Evolutionary conservation across 92 coral and sea anemone genomes (phyloP).

Genomic region (Phymanthus crucifer): DNA sequence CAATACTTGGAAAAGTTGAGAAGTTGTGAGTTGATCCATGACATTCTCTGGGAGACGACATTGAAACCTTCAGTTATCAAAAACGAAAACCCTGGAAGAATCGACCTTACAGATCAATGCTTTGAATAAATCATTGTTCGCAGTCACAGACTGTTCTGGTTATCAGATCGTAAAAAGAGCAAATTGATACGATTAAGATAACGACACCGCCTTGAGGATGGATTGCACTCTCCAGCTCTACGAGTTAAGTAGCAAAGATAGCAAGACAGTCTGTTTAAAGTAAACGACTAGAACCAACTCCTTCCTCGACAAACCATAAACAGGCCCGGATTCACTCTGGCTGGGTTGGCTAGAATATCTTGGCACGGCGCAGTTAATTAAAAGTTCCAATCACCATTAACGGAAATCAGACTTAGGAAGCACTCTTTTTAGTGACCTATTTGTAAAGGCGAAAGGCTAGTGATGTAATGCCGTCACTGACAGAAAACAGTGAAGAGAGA

Average conservation of each 20-base stretch:
- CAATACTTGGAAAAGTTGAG: too few relatives aligned
- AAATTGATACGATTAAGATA: constrained; percentile 12
- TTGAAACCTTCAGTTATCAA: constrained; percentile 7
- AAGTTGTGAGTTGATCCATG: background rate
- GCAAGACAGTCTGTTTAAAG: constrained; percentile 1
- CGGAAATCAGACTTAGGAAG: background rate
- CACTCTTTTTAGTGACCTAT: background rate
- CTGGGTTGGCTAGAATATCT: background rate
- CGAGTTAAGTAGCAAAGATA: background rate
- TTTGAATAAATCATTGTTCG: constrained; percentile 1
- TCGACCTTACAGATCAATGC: constrained; percentile 8
- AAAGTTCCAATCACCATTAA: background rate
- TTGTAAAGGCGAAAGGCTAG: background rate
- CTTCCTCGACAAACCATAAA: background rate
- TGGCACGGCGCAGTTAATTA: constrained; percentile 8
- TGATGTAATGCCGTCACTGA: background rate
- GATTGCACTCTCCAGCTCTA: background rate
- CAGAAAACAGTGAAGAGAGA: background rate
- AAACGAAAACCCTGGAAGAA: background rate
- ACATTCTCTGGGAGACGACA: background rate
- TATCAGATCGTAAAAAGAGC: constrained; percentile 9
- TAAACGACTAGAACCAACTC: background rate
- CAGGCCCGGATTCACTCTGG: background rate
- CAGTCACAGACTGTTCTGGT: constrained; percentile 22
- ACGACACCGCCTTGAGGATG: background rate